phyloP scores from a whole-genome alignment of 37 sponge, comb jelly and placozoan genomes.

The Dysidea cf. avara region DNA sequence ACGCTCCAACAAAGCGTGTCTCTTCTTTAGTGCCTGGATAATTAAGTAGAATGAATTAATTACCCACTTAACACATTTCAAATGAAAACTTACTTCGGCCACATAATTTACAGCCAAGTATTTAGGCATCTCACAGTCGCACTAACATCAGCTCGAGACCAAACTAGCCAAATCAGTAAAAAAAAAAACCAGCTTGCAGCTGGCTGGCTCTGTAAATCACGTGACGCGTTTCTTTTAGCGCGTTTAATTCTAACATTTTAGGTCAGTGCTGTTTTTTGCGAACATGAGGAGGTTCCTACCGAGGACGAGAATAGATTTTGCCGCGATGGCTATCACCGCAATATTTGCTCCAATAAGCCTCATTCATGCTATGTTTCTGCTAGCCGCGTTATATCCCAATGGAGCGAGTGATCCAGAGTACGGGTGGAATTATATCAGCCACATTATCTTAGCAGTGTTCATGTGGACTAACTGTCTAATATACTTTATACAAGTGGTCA shows the following conservation, averaged over 20 bases:
- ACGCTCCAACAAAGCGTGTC: conserved; percentile 40
- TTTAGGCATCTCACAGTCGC: conserved; percentile 32
- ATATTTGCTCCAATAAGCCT: conserved; percentile 51
- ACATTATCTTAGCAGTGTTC: conserved; percentile 38
- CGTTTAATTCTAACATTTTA: no score
- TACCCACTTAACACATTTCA: not conserved
- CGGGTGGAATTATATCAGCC: not conserved
- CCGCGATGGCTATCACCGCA: conserved; percentile 63
- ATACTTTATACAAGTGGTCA: conserved; percentile 35
- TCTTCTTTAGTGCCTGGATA: conserved; percentile 47
- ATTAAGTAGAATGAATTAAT: not conserved
- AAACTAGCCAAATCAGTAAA: no score
- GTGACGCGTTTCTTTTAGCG: no score
- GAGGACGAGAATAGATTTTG: conserved; percentile 19
- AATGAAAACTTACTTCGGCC: conserved; percentile 25
- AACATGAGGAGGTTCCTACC: conserved; percentile 29
- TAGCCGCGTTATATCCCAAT: conserved; percentile 39
- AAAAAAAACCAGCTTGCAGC: no score
- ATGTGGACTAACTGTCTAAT: conserved; percentile 29
- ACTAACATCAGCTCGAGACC: not conserved
- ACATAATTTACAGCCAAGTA: conserved; percentile 63
- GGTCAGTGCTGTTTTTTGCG: no score
- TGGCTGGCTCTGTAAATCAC: no score
- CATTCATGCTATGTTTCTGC: conserved; percentile 53
- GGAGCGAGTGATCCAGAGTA: conserved; percentile 11